Base-by-base conservation (phyloP, 2,888 invertebrate genomes). In the Boloria selene region DNA sequence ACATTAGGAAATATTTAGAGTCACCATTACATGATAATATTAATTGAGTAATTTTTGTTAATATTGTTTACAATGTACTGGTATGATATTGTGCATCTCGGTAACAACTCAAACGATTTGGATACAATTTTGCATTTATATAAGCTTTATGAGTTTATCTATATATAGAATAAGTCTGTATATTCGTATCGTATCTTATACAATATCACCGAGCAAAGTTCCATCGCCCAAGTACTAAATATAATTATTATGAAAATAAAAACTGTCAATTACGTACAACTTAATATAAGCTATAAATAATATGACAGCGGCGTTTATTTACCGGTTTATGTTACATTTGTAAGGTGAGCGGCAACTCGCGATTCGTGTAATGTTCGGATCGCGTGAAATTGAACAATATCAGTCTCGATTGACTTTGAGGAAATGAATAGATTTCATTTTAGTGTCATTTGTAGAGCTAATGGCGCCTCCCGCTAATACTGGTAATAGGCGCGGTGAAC, bases 341-440 rank as follows among this genome's bases (percentile, higher is more conserved):
- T 59, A 61, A 70, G 64, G 67, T 64, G 76, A 74, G 77, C 76
- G 77, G 77, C 77, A 76, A 75, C 69, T 68, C 71, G 70, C 68
- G 72, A 74, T 77, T 68, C 75, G 73, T 31, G 77, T 92, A 92
- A 92, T 92, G 92, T 79, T 75, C 72, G 80, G 75, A 91, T 92
- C 90, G 92, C 92, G 92, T 92, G 92, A 83, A 88, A 84, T 85
- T 82, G 79, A 77, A 88, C 90, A 88, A 90, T 92, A 90, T 88
- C 81, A 80, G 81, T 79, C 64, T 68, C 89, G 86, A 90, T 90
- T 89, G 91, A 89, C 90, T 90, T 82, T 79, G 84, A 85, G 90
- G 90, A 92, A 92, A 92, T 92, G 91, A 92, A 92, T 91, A 92
- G 92, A 92, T 92, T 92, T 91, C 87, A 88, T 91, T 91, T 87